Conservation (phyloP, 2,888 invertebrate species). For the Nemoura dubitans region DNA sequence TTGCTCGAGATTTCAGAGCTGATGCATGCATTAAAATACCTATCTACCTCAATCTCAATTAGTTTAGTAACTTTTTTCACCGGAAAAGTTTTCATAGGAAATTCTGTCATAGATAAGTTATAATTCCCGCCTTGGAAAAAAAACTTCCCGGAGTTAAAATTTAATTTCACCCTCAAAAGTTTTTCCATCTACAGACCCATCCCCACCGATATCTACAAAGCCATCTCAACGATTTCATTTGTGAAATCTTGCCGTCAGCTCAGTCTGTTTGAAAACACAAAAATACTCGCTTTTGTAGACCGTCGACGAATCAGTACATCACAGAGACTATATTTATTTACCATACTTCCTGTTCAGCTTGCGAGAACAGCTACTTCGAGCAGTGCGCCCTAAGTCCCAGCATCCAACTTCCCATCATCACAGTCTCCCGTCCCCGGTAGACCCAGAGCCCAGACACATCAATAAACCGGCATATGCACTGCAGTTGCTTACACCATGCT, state of each 20-base stretch:
- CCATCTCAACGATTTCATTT: neutral
- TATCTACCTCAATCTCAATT: slow-evolving; percentile 7
- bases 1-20: neutral
- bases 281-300: neutral
- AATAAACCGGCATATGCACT: neutral
- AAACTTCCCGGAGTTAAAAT: neutral
- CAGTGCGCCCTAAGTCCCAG: neutral
- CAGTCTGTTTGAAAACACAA: neutral
- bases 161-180: neutral
- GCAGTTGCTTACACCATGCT: neutral
- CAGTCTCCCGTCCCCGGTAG: no score
- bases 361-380: neutral
- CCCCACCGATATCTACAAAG: neutral
- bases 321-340: neutral
- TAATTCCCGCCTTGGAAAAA: neutral
- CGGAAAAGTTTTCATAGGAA: neutral
- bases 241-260: neutral
- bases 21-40: neutral
- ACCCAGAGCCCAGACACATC: neutral
- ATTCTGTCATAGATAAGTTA: neutral
- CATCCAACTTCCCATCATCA: neutral
- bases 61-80: neutral
- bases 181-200: neutral
- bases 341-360: neutral
- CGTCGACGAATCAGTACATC: neutral